A percentile compares a stretch with the other conserved stretches of the same genome.
Evolutionary conservation across 2,113 vertebrate genomes (phyloP).

Genomic region (Trematocara marginatum): DNA sequence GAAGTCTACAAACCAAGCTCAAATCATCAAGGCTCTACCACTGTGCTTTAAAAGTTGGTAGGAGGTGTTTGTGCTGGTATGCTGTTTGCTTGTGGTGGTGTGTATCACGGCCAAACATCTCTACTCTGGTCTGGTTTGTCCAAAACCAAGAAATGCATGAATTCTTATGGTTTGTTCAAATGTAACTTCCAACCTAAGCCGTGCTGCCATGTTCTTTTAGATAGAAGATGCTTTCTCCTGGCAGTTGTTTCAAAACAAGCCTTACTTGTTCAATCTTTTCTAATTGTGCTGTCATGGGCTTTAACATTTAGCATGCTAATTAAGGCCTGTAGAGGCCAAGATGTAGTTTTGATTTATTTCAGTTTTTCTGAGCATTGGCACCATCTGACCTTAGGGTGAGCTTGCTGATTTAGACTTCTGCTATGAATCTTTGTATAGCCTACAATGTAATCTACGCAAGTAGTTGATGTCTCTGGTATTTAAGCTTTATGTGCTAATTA

Average conservation of each 20-base stretch:
- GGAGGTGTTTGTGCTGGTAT: neutral
- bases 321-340: neutral
- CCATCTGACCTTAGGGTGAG: neutral
- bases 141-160: neutral
- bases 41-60: neutral
- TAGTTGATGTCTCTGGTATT: neutral
- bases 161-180: neutral
- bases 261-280: neutral
- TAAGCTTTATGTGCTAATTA: neutral
- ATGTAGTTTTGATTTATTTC: neutral
- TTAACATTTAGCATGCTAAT: neutral
- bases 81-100: neutral
- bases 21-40: neutral
- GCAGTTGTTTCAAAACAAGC: neutral
- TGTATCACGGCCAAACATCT: neutral
- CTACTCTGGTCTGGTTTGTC: neutral
- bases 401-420: neutral
- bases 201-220: neutral
- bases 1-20: neutral
- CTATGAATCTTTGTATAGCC: neutral
- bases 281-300: neutral
- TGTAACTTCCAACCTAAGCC: neutral
- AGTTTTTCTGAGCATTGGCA: neutral
- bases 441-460: neutral
- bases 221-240: neutral